Base-by-base conservation (phyloP, 2,888 invertebrate genomes). In the Gymnocheta viridis region DNA sequence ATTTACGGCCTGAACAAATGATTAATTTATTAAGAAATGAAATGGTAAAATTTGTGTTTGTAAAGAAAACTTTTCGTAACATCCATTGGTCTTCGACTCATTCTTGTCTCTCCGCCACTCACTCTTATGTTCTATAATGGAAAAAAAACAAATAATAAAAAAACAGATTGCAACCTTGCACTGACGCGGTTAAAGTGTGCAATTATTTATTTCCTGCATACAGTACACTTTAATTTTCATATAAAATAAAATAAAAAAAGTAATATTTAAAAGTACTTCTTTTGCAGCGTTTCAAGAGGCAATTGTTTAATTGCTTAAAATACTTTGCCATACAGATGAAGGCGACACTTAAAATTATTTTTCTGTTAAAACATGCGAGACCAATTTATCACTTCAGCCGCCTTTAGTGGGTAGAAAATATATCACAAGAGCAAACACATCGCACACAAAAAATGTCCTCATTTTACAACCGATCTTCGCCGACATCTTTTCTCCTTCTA, bases 321-420 rank as follows among this genome's bases (percentile, higher is more conserved):
- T 72, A 60, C 78, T 74, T 66, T 62, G 41, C 74, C 64, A 7
- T 38, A 58, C 74, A 70, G 70, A 66, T 66, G 80, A 83, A 76
- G 83, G 80, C 76, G 80, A 76, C 80, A 83, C 76, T 83, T 83
- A 76, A 35, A 76, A 70, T 72, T 80, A 83, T 83, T 81, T 76
- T 70, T 66, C 66, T 66, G 80, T 83, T 80, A 72, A 83, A 83
- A 66, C 80, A 80, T 76, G 76, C 80, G 83, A 83, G 83, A 80
- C 83, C 83, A 83, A 83, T 83, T 83, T 83, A 83, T 83, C 80
- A 83, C 83, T 83, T 83, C 58, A 80, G 70, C 80, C 82, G 79
- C 64, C 64, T 76, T 74, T 58, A 64, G 82, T 74, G 80, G 74
- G 58, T 80, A 29, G 32, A 35, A 77, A 79, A 66, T 58, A 49